Evolutionary conservation across 2,888 invertebrate genomes (phyloP).

Genomic region (Celastrina argiolus): DNA sequence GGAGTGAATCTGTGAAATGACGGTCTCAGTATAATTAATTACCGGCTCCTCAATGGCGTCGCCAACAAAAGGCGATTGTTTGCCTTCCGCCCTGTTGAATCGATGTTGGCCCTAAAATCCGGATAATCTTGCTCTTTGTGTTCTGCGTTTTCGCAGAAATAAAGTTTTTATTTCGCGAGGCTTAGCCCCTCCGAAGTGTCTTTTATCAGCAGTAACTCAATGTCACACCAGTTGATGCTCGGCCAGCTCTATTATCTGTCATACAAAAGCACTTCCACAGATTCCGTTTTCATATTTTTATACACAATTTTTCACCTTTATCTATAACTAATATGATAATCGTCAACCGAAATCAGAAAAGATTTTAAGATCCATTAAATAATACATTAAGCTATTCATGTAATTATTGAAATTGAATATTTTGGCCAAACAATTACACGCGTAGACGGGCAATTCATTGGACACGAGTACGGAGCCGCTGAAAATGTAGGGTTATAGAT

Average conservation of each 20-base stretch:
- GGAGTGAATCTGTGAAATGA: slow-evolving; percentile 34
- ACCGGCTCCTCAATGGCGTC: slow-evolving; percentile 63
- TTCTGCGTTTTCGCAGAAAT: slow-evolving; percentile 62
- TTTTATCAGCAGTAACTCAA: slow-evolving; percentile 34
- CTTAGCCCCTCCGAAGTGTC: slow-evolving; percentile 43
- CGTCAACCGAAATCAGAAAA: too few relatives aligned
- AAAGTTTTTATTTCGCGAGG: slow-evolving; percentile 63
- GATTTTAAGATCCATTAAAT: background rate
- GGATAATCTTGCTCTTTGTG: slow-evolving; percentile 70
- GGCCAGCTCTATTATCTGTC: slow-evolving; percentile 14
- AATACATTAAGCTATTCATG: background rate
- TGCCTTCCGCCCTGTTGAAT: slow-evolving; percentile 56
- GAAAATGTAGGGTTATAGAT: slow-evolving; percentile 69
- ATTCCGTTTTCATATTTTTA: background rate
- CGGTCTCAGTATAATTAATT: slow-evolving; percentile 60
- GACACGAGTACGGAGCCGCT: slow-evolving; percentile 25
- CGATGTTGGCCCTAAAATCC: slow-evolving; percentile 66
- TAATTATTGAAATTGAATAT: background rate
- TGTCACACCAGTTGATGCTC: slow-evolving; percentile 15
- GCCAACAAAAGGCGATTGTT: slow-evolving; percentile 71
- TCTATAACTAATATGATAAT: too few relatives aligned
- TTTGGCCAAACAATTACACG: slow-evolving; percentile 10
- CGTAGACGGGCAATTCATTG: background rate
- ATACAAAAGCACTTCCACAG: slow-evolving; percentile 1
- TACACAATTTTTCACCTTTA: background rate